Evolutionary conservation across 1,140 invertebrate species (phyloP).

Genomic region (Oedothorax gibbosus): DNA sequence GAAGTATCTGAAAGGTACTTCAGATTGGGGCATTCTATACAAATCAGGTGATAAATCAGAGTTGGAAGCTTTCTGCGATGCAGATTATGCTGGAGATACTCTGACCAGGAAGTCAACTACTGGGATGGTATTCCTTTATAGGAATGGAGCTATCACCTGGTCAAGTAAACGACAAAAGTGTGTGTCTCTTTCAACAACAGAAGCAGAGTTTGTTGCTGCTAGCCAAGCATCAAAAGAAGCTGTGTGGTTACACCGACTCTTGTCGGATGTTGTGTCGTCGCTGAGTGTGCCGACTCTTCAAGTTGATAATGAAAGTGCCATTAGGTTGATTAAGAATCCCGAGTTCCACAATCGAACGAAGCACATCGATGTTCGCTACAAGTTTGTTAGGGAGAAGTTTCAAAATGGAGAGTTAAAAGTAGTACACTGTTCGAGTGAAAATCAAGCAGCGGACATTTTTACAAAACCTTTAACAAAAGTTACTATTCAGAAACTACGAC

Average conservation of each 20-base stretch:
- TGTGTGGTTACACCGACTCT: constrained; percentile 31
- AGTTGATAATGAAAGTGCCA: constrained; percentile 66
- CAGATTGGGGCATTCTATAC: constrained; percentile 14
- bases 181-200: constrained; percentile 53
- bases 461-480: too few relatives aligned
- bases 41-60: background rate
- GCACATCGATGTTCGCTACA: constrained; percentile 67
- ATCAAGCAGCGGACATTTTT: background rate
- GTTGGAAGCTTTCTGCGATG: constrained; percentile 64
- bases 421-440: background rate
- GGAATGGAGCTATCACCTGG: constrained; percentile 39
- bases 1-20: constrained; percentile 69
- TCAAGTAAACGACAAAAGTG: constrained; percentile 12
- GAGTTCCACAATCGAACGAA: constrained; percentile 68
- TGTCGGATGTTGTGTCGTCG: background rate
- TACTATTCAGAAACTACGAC: too few relatives aligned
- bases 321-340: constrained; percentile 67
- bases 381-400: constrained; percentile 66
- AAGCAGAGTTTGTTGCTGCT: constrained; percentile 55
- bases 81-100: constrained; percentile 67
- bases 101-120: constrained; percentile 59
- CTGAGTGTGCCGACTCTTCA: constrained; percentile 3
- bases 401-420: background rate
- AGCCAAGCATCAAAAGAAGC: constrained; percentile 31
- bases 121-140: constrained; percentile 27